Conservation (phyloP, 2,888 invertebrate species). For the Trachelus iudaicus region DNA sequence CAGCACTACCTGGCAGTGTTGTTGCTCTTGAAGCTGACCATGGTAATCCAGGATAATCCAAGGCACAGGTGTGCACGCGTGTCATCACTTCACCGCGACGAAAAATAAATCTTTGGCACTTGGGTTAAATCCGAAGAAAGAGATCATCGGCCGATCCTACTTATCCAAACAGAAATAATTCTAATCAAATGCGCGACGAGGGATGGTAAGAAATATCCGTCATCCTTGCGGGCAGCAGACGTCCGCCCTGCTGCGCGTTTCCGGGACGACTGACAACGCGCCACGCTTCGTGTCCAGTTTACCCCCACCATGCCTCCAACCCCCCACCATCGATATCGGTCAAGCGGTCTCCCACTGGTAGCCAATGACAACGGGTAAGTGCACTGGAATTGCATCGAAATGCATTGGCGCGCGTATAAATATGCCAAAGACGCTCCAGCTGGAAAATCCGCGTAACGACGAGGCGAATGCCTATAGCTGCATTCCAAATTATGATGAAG, state of each 20-base stretch:
- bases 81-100: neutral
- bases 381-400: neutral
- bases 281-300: constrained; percentile 42
- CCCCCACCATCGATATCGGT: constrained; percentile 1
- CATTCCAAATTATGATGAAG: neutral
- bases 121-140: too few species aligned
- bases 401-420: neutral
- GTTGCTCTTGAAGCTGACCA: constrained; percentile 52
- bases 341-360: neutral
- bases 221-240: neutral
- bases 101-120: neutral
- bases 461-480: neutral
- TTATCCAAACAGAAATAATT: too few species aligned
- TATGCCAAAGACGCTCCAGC: neutral
- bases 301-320: constrained; percentile 26
- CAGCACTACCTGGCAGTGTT: constrained; percentile 20
- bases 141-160: too few species aligned
- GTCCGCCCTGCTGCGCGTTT: constrained; percentile 44
- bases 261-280: constrained; percentile 49
- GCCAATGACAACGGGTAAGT: neutral
- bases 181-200: too few species aligned
- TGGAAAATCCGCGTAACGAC: neutral
- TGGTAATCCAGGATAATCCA: constrained; percentile 12
- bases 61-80: neutral
- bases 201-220: neutral